Conservation (phyloP, 2,888 invertebrate genomes). For the Keiferia lycopersicella region DNA sequence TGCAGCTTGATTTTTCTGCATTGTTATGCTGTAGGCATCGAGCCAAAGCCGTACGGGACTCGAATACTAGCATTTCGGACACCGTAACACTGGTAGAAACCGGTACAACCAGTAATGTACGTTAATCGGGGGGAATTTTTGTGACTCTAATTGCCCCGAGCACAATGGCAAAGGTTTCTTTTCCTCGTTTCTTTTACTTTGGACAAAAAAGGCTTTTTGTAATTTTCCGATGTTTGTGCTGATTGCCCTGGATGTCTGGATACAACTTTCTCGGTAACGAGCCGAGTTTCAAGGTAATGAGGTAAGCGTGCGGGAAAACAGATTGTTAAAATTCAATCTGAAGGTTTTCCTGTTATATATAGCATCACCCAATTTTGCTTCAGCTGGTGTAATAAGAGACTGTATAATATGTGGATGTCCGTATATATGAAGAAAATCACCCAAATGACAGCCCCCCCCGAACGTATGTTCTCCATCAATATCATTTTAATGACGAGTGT, state of each 20-base stretch:
- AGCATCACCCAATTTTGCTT: too few relatives aligned
- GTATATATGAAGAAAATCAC: too few relatives aligned
- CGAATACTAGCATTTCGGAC: constrained; percentile 6
- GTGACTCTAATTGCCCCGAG: constrained; percentile 38
- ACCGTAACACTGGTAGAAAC: constrained; percentile 23
- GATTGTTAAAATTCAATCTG: too few relatives aligned
- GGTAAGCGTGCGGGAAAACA: neutral
- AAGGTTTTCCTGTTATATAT: too few relatives aligned
- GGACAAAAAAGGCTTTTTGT: constrained; percentile 18
- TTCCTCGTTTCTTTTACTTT: constrained; percentile 2
- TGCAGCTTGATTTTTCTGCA: constrained; percentile 46
- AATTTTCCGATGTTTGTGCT: constrained; percentile 21
- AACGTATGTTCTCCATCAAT: too few relatives aligned
- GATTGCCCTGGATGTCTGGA: constrained; percentile 4
- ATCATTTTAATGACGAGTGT: too few relatives aligned
- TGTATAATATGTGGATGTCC: too few relatives aligned
- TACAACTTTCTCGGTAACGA: constrained; percentile 14
- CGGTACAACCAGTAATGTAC: constrained; percentile 34
- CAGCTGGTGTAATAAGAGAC: too few relatives aligned
- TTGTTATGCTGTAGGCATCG: constrained; percentile 41
- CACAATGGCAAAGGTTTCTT: constrained; percentile 33
- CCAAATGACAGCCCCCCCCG: too few relatives aligned
- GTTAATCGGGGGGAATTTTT: constrained; percentile 41
- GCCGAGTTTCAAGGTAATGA: constrained; percentile 11
- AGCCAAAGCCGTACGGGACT: constrained; percentile 29